Base-by-base conservation (phyloP, 2,888 invertebrate genomes). In the Malachius bipustulatus region DNA sequence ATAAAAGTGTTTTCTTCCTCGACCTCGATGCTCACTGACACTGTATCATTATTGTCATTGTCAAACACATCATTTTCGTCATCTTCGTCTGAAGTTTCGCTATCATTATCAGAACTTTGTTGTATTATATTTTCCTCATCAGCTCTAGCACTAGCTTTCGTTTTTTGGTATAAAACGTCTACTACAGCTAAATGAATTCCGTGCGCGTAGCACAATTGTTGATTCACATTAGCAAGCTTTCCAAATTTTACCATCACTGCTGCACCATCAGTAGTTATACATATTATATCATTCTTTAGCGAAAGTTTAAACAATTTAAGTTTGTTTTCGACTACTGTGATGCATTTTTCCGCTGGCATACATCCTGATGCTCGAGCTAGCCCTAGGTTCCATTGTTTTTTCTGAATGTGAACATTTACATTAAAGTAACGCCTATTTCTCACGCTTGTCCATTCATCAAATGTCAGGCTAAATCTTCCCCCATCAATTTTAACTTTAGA, bases 171-270 rank as follows among this genome's bases (percentile, higher is more conserved):
- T 4, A 29, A 10, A 4, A 14, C 12, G 12, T 28, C 34, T 31
- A 12, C 16, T 34, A 34, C 19, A 14, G n/a, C 34, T 11, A 34
- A 14, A 11, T 34, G 31, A 10, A 37, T 14, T 3, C 37, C 34
- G 32, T 40, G 40, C 9, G 40, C 40, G 26, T 37, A 40, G 30
- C 40, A 40, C 8, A 40, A 28, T 38, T 50, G 50, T n/a, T 52
- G 48, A 35, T 34, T 8, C n/a, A 45, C 39, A 19, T 26, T 6
- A 10, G 51, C 46, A 34, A 47, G 37, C 11, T 36, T 38, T 8
- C 49, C 52, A 3, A 50, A 12, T 32, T 54, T 54, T n/a, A 32
- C 36, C 50, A 51, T 53, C 3, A 51, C 49, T 35, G 36, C 42
- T 12, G 51, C 48, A 11, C 47, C 51, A 47, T 52, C 51, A 33